phyloP scores from a whole-genome alignment of 2,888 invertebrate genomes.

The Amphiduros pacificus region DNA sequence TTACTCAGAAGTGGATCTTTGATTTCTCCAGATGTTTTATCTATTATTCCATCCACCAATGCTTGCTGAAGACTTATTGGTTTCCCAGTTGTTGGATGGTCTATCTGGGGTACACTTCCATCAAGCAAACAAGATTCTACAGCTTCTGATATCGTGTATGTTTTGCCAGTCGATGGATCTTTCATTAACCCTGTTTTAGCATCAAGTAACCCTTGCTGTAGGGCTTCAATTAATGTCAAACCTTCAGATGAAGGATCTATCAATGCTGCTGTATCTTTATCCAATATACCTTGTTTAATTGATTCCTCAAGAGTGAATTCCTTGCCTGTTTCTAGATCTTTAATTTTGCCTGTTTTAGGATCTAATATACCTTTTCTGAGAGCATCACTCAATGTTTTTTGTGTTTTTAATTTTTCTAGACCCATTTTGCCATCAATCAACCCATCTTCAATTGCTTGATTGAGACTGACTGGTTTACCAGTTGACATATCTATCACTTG shows the following conservation, averaged over 20 bases:
- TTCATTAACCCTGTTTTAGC: slow-evolving; percentile 4
- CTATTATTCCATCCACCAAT: background rate
- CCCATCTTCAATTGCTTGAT: background rate
- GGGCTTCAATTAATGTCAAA: slow-evolving; percentile 6
- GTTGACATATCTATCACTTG: background rate
- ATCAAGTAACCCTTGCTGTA: slow-evolving; percentile 6
- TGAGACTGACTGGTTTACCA: background rate
- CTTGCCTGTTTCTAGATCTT: background rate
- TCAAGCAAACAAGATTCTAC: slow-evolving; percentile 49
- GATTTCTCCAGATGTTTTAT: slow-evolving; percentile 7
- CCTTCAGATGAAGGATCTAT: background rate
- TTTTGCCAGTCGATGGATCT: slow-evolving; percentile 49
- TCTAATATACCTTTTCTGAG: background rate
- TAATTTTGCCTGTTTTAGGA: background rate
- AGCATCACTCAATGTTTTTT: background rate
- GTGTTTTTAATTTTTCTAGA: no score
- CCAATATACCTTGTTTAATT: background rate
- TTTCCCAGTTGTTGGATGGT: slow-evolving; percentile 2
- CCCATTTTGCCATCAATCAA: background rate
- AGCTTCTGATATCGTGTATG: slow-evolving; percentile 55
- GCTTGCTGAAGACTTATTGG: background rate
- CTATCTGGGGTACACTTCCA: background rate
- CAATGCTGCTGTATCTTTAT: background rate
- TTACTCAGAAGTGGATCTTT: no score
- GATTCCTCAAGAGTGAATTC: background rate